Conservation (phyloP, 2,113 vertebrate genomes). For the Hemiprocne comata region DNA sequence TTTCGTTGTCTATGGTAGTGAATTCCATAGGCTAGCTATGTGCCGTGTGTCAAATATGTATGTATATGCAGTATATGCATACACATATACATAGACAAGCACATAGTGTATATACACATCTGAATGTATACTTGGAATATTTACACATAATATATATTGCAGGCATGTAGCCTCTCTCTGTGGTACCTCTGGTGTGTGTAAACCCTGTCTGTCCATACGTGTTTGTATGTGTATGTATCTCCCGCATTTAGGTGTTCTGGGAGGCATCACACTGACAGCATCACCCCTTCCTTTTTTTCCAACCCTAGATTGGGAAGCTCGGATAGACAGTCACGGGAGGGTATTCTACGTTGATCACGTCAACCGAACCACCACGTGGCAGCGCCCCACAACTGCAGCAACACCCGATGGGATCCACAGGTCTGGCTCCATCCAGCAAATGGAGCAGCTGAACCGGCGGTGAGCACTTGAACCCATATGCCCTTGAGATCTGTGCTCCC, state of each 20-base stretch:
- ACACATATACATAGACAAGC: background rate
- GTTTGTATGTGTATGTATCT: background rate
- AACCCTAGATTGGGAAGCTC: slow-evolving; percentile 94
- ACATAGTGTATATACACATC: background rate
- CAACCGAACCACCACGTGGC: slow-evolving; percentile 97
- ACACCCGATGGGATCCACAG: slow-evolving; percentile 86
- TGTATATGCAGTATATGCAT: background rate
- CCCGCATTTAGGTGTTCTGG: background rate
- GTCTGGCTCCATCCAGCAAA: slow-evolving; percentile 93
- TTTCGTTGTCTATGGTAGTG: background rate
- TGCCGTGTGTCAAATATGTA: background rate
- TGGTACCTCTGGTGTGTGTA: background rate
- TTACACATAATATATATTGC: background rate
- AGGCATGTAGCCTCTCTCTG: background rate
- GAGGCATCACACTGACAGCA: slow-evolving; percentile 27
- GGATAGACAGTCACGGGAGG: slow-evolving; percentile 95
- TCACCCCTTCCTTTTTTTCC: slow-evolving; percentile 55
- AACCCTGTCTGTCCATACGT: background rate
- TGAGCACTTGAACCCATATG: slow-evolving; percentile 52
- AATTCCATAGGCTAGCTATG: background rate
- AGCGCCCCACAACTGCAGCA: slow-evolving; percentile 85
- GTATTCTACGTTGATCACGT: slow-evolving; percentile 98
- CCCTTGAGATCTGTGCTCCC: background rate
- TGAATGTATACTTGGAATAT: background rate
- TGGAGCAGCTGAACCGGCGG: slow-evolving; percentile 98